A percentile compares a stretch with the other conserved stretches of the same genome.
phyloP scores from a whole-genome alignment of 2,797 vertebrate species.

The Mionectes olivaceus region DNA sequence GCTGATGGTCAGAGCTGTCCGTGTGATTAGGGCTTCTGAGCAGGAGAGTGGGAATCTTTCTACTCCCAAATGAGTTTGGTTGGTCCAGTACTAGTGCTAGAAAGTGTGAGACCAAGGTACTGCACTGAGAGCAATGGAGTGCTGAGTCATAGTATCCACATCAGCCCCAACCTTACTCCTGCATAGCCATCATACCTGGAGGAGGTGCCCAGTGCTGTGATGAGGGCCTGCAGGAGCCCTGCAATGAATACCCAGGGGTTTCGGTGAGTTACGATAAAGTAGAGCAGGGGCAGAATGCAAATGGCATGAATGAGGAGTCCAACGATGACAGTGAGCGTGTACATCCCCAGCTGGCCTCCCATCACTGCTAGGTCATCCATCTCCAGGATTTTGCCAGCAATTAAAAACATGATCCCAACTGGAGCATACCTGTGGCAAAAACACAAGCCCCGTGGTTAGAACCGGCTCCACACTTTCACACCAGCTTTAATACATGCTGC shows the following conservation, averaged over 20 bases:
- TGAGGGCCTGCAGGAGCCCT: constrained; percentile 94
- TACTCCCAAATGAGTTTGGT: neutral
- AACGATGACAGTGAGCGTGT: constrained; percentile 90
- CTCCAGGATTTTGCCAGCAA: constrained; percentile 94
- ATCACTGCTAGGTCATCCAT: constrained; percentile 93
- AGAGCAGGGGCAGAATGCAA: constrained; percentile 90
- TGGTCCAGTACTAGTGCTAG: neutral
- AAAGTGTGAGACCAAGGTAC: neutral
- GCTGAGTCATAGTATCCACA: neutral
- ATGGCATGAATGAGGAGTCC: constrained; percentile 93
- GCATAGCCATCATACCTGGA: constrained; percentile 83
- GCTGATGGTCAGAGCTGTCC: neutral
- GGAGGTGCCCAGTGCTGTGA: constrained; percentile 95
- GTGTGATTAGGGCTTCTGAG: neutral
- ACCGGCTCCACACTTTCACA: neutral
- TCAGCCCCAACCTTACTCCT: neutral
- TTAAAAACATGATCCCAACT: constrained; percentile 94
- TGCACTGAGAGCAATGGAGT: neutral
- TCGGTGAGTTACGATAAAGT: constrained; percentile 89
- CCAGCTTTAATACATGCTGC: neutral
- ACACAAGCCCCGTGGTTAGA: neutral
- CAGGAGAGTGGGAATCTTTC: neutral
- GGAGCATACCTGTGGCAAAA: constrained; percentile 89
- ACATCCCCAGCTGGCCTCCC: constrained; percentile 95
- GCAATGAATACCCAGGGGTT: constrained; percentile 92